Conservation (phyloP, 2,888 invertebrate species). For the Poecilobothrus nobilitatus region DNA sequence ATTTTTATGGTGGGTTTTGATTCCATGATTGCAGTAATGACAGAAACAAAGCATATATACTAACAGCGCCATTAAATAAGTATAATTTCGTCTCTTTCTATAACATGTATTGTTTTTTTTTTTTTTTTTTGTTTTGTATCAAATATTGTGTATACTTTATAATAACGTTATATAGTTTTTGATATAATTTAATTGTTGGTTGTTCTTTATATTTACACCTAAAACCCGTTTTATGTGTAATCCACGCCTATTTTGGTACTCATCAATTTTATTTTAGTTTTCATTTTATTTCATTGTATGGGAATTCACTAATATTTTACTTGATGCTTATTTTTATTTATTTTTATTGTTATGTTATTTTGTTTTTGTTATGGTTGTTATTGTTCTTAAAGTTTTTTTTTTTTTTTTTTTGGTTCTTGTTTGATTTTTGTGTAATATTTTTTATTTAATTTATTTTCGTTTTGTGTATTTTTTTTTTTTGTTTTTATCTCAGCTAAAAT, state of each 20-base stretch:
- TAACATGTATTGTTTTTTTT: not conserved
- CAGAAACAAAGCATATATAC: not conserved
- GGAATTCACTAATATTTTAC: not conserved
- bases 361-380: not conserved
- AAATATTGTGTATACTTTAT: not conserved
- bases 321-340: not conserved
- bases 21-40: slow-evolving; percentile 1
- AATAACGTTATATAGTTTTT: not conserved
- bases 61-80: not conserved
- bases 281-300: not conserved
- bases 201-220: slow-evolving; percentile 23
- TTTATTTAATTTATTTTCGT: not conserved
- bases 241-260: slow-evolving; percentile 24
- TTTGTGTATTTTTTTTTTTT: not conserved
- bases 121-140: too few species aligned
- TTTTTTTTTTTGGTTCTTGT: not conserved
- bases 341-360: not conserved
- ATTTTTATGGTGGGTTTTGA: slow-evolving; percentile 2
- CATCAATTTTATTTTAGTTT: slow-evolving; percentile 15
- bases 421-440: not conserved
- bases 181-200: slow-evolving; percentile 15
- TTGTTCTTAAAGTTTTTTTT: not conserved
- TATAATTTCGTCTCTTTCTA: slow-evolving; percentile 1
- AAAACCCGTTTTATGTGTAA: slow-evolving; percentile 21
- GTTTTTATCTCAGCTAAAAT: not conserved